Evolutionary conservation across 2,888 invertebrate species (phyloP), one percentile per base, ranked within the genome.

Genomic region (Chelonus formosanus): DNA sequence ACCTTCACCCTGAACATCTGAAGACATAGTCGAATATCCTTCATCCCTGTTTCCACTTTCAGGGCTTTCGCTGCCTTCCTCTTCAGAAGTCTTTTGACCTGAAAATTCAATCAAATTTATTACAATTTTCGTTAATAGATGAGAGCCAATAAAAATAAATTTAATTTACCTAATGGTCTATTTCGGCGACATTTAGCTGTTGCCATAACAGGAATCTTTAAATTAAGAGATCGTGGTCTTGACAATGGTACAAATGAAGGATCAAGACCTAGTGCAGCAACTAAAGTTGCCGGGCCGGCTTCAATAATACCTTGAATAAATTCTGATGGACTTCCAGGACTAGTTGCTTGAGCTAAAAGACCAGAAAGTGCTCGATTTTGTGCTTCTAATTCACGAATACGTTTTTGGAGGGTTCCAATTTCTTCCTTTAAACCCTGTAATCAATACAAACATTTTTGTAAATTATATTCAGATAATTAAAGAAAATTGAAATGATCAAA

Each of bases 21-120:
- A 92, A 7, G 92, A 92, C 92, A 93, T 93, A 3, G 93, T 93
- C 67, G 92, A 92, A 84, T 93, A 93, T 20, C 92, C 93, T 81
- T 93, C 93, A 85, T 93, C 93, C 73, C 92, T 88, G 73, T 91
- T 91, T 50, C 91, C 91, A 75, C 91, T 91, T 77, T 91, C 91
- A 0, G 91, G 91, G 68, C 91, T 91, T 80, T 92, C 91, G 72
- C 89, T 90, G 8, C 90, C 91, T 36, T 89, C 90, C 75, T 90
- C 90, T 68, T 90, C 89, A 64, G 87, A 89, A 66, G 89, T 89
- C 67, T 82, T 82, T 77, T 87, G 86, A 60, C 85, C 86, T 86
- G 73, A 63, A 40, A 40, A 40, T 40, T 40, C 40, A 40, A 40
- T 40, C 40, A 40, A 6, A 40, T 5, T 40, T 40, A 10, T 6